Base-by-base conservation (phyloP, 2,797 vertebrate species). In the Cyclura pinguis region DNA sequence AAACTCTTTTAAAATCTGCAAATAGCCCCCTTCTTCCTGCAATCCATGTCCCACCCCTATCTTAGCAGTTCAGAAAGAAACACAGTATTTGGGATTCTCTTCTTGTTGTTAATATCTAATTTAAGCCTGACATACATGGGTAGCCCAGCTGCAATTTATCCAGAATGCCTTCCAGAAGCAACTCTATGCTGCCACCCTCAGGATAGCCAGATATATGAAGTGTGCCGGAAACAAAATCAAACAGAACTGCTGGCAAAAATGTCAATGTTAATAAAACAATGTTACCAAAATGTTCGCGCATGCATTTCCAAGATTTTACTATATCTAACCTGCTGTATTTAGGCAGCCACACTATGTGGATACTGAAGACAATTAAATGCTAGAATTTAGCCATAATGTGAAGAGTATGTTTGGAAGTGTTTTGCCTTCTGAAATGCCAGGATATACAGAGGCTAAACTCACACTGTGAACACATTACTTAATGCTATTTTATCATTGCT, bases 131-230 rank as follows among this genome's bases (percentile, higher is more conserved):
- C 27, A 78, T 29, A 47, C 24, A 27, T 69, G 67, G 27, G 2
- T 29, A 32, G 67, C 32, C 27, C 29, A 69, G 9, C 67, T 32
- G 9, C 8, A 32, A 42, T 77, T 22, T 77, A 42, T 20, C 74
- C 74, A 35, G 13, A 86, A 52, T 27, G 22, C 85, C 64, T 91
- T 88, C 77, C 83, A 90, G 82, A 24, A 8, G 10, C 29, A n/a
- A 93, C 91, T 88, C 74, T 87, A 62, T 1, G 87, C 89, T 92
- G 94, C 96, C 96, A 95, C 91, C 96, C 88, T 76, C 92, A 94
- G 95, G 85, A 67, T 83, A 55, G 47, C 76, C 6, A 4, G 3
- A 89, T 80, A 38, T 10, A 80, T 29, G 47, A 18, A 32, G 35
- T 14, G 24, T 57, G 27, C 10, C 42, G 50, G 62, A 42, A 35